Percentiles rank a stretch among this genome's conserved stretches.
Evolutionary conservation across 2,888 invertebrate genomes (phyloP).

Genomic region (Pyrrhosoma nymphula): DNA sequence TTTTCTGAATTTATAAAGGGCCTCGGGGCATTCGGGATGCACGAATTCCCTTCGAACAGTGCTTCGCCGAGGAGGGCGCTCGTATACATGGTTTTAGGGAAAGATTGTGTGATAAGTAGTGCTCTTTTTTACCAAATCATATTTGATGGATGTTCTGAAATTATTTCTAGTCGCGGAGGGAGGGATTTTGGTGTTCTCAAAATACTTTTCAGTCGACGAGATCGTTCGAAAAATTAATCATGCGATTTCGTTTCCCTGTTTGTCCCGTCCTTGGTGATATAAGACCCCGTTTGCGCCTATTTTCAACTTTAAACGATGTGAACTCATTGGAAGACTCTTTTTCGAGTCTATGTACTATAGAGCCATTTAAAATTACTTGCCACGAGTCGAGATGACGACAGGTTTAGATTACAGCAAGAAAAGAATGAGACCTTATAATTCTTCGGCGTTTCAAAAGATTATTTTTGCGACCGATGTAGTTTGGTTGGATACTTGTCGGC

Average conservation of each 20-base stretch:
- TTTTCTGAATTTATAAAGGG: constrained; percentile 32
- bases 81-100: not conserved
- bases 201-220: not conserved
- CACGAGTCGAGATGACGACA: no score
- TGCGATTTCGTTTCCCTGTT: not conserved
- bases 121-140: not conserved
- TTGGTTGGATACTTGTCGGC: no score
- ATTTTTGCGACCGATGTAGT: no score
- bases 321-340: no score
- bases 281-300: not conserved
- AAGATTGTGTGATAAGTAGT: not conserved
- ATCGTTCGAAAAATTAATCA: not conserved
- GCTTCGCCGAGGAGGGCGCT: not conserved
- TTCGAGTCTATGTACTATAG: no score
- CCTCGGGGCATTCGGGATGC: not conserved
- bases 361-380: no score
- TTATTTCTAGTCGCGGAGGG: not conserved
- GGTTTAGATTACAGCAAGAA: no score
- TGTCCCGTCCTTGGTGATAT: no score
- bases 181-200: not conserved
- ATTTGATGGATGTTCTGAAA: not conserved
- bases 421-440: no score
- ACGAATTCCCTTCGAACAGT: not conserved
- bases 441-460: no score
- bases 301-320: not conserved